phyloP scores from a whole-genome alignment of 2,888 invertebrate genomes.

The Caenorhabditis imperialis region DNA sequence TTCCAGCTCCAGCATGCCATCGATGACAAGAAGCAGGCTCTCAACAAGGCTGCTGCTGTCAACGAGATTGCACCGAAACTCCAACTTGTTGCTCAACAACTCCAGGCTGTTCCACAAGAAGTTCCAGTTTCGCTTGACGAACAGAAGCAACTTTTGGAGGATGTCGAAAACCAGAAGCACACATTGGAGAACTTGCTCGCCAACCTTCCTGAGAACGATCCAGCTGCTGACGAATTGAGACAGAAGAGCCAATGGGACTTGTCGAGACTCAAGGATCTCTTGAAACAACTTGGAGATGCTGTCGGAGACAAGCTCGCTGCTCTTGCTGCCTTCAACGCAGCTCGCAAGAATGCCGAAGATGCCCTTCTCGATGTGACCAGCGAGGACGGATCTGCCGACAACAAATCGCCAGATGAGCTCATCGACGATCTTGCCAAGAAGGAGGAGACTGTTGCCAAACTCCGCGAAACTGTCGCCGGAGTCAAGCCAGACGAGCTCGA shows the following conservation, averaged over 20 bases:
- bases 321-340: slow-evolving; percentile 61
- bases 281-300: no score
- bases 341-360: slow-evolving; percentile 59
- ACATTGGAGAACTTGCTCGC: slow-evolving; percentile 50
- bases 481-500: slow-evolving; percentile 55
- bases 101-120: no score
- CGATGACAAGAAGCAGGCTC: slow-evolving; percentile 50
- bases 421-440: slow-evolving; percentile 37
- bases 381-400: slow-evolving; percentile 6
- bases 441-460: slow-evolving; percentile 49
- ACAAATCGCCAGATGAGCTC: slow-evolving; percentile 5
- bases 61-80: slow-evolving; percentile 41
- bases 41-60: slow-evolving; percentile 4
- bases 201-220: slow-evolving; percentile 40
- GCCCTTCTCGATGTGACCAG: slow-evolving; percentile 47
- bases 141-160: no score
- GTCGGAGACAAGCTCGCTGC: no score
- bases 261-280: no score
- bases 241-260: slow-evolving; percentile 59
- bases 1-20: slow-evolving; percentile 40
- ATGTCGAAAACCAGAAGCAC: slow-evolving; percentile 39
- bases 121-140: no score
- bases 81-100: slow-evolving; percentile 26
- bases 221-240: slow-evolving; percentile 53
- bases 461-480: slow-evolving; percentile 47